Evolutionary conservation across 37 sponge, comb jelly and placozoan species (phyloP), one percentile per base, ranked within the genome.

Genomic region (Theonella swinhoei): DNA sequence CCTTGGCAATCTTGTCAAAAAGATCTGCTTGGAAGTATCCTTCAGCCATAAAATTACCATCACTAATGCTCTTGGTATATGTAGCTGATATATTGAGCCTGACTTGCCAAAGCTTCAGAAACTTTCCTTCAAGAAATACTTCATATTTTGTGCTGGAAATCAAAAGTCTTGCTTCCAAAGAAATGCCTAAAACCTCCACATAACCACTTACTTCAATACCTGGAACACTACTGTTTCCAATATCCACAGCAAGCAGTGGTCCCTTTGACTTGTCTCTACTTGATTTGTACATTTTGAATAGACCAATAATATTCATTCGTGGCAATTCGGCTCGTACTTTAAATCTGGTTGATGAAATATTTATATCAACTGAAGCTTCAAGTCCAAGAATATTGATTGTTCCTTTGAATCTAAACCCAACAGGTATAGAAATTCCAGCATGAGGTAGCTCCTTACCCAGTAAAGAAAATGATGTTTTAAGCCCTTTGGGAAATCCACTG

Each of bases 401-500:
- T 41, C 84, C 84, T 29, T 75, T 61, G 42, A 74, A 75, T 32
- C 54, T 41, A 36, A 75, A 75, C 1, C 84, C 84, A 0, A 8
- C 0, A 25, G 76, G 84, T 47, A 83, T 83, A 4, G 58, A 64
- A 24, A 83, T n/a, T 32, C 39, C 32, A 26, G 73, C 32, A 30
- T 38, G 30, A 41, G 75, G 76, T 3, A 83, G 66, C 24, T 36
- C 35, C 25, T 64, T 62, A 17, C 59, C 76, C 0, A 40, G 7
- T 0, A 36, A 34, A 64, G 84, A 30, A 65, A 58, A 83, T 11
- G 84, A 83, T 19, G 58, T 20, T 22, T 30, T 43, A 22, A 83
- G 64, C 4, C 84, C 84, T 22, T 75, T 37, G n/a, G 84, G 84
- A 40, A 83, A 83, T 25, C 84, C 76, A 75, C 61, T 83, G 58